Base-by-base conservation (phyloP, 2,888 invertebrate species). In the Ellobium chinense region DNA sequence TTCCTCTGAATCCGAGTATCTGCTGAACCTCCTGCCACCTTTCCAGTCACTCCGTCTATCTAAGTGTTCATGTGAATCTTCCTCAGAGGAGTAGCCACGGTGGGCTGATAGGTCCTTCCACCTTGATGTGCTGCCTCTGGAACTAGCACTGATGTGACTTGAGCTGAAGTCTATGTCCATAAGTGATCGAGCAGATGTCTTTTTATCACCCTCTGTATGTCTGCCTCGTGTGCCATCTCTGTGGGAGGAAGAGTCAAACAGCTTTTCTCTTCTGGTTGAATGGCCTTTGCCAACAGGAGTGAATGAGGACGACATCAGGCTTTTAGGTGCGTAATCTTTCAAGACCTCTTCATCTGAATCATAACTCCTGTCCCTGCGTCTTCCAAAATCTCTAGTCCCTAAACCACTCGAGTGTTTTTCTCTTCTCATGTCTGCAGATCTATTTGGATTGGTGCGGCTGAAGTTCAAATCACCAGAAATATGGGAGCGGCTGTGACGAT, bases 1-100 rank as follows among this genome's bases (percentile, higher is more conserved):
- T 24, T 76, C 77, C 31, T 77, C 77, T 29, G 77, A 77, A 69
- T 77, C 77, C 24, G 77, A 77, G 60, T 77, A 77, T 56, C 72
- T 78, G 27, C 63, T 78, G 39, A 29, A 63, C 21, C 60, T 31
- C 12, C 78, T 29, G 2, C 56, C 65, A 63, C 56, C 29, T 78
- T 72, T 78, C 78, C 72, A 72, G 36, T 72, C 72, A 65, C 36
- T 54, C 14, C 56, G 60, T 34, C 54, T 27, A 31, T 75, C 75
- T 65, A 36, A 21, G 63, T 54, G 69, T 1, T 29, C 39, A 12
- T 29, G 36, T 21, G 66, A 54, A 31, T 78, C 69, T 39, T 77
- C 69, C 2, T 39, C 62, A 5, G 66, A 77, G 24, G 78, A 69
- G 29, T 27, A 63, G 18, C 34, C 56, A 34, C 27, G 46, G 36